Conservation (phyloP, 1,140 invertebrate species). For the Leptoteleia sp. region DNA sequence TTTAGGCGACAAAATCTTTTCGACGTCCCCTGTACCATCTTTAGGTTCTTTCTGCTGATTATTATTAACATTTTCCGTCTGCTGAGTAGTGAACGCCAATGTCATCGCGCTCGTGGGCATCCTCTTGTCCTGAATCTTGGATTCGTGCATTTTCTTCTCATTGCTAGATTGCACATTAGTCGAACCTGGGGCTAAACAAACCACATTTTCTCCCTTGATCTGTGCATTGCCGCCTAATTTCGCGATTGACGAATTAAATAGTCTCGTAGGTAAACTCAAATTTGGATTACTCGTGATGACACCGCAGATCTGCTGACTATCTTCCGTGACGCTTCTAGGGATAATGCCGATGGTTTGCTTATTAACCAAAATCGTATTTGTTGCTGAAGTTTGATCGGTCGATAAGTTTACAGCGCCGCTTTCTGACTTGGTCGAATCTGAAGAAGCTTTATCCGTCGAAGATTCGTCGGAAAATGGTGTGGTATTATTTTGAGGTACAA, state of each 20-base stretch:
- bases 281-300: constrained; percentile 79
- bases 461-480: constrained; percentile 67
- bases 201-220: constrained; percentile 73
- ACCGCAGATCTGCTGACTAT: constrained; percentile 76
- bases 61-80: too few species aligned
- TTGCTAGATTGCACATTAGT: constrained; percentile 36
- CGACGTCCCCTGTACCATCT: too few species aligned
- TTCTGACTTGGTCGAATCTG: constrained; percentile 62
- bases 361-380: too few species aligned
- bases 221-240: constrained; percentile 64
- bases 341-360: constrained; percentile 74
- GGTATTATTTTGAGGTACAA: constrained; percentile 58
- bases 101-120: too few species aligned
- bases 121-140: constrained; percentile 67
- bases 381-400: too few species aligned
- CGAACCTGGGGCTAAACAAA: constrained; percentile 68
- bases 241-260: constrained; percentile 77
- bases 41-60: too few species aligned
- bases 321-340: constrained; percentile 72
- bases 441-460: constrained; percentile 38
- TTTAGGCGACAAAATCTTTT: too few species aligned
- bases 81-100: too few species aligned
- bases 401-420: too few species aligned
- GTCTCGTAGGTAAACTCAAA: constrained; percentile 72
- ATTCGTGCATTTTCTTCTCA: constrained; percentile 70